These are phyloP conservation scores for Philypnodon macrostomus DNA, from an alignment of 2,797 vertebrate species.

Conservation along the genomic window DNA sequence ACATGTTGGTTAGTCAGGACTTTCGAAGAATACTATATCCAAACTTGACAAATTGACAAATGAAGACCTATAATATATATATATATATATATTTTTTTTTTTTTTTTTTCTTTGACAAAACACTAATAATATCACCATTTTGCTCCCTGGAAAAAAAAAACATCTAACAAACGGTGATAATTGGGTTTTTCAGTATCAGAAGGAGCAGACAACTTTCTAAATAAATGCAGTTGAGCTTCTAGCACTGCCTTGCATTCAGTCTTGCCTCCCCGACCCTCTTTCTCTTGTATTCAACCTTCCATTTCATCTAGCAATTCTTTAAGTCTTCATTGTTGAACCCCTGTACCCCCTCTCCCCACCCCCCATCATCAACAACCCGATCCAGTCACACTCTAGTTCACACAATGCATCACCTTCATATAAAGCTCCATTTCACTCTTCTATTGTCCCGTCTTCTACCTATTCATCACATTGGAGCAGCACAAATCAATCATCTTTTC, in stretches of 20 bases:
- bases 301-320: constrained; percentile 48
- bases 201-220: constrained; percentile 27
- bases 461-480: constrained; percentile 57
- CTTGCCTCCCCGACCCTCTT: constrained; percentile 50
- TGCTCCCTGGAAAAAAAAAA: no score
- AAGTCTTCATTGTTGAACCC: constrained; percentile 19
- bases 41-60: no score
- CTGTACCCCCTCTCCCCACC: constrained; percentile 23
- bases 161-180: no score
- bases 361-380: constrained; percentile 46
- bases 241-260: constrained; percentile 20
- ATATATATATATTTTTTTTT: no score
- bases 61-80: no score
- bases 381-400: constrained; percentile 63
- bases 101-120: no score
- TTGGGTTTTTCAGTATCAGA: no score
- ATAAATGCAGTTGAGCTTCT: constrained; percentile 27
- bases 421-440: constrained; percentile 62
- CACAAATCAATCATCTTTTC: constrained; percentile 82
- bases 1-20: no score
- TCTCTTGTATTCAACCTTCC: constrained; percentile 40
- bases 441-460: constrained; percentile 65
- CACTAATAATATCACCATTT: no score
- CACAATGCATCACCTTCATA: constrained; percentile 59
- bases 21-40: no score